Conservation (phyloP, 2,797 vertebrate genomes). For the Anniella stebbinsi region DNA sequence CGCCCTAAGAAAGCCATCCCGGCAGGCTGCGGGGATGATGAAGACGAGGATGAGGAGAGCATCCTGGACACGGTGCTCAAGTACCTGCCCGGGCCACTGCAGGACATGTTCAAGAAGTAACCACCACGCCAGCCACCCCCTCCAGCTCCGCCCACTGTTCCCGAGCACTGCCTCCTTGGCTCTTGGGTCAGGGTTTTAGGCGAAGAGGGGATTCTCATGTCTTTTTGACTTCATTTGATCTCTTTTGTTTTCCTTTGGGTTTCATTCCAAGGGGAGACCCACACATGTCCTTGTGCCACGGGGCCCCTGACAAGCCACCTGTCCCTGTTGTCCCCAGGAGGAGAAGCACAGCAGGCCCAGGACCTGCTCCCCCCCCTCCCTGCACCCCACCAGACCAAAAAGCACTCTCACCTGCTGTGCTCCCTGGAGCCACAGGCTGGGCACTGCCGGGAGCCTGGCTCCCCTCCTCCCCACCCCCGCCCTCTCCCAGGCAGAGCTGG, state of each 20-base stretch:
- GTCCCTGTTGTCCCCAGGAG: background rate
- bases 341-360: slow-evolving; percentile 20
- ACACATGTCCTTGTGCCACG: slow-evolving; percentile 53
- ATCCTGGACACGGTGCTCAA: slow-evolving; percentile 99
- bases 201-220: slow-evolving; percentile 38
- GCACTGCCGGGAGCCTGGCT: slow-evolving; percentile 59
- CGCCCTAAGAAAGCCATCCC: slow-evolving; percentile 98
- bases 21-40: slow-evolving; percentile 92
- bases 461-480: slow-evolving; percentile 43
- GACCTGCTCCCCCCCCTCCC: background rate
- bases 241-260: slow-evolving; percentile 33
- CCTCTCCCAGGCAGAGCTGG: background rate
- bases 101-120: slow-evolving; percentile 99
- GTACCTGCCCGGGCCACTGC: slow-evolving; percentile 95
- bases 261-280: slow-evolving; percentile 65
- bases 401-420: slow-evolving; percentile 45
- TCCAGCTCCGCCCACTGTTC: slow-evolving; percentile 42
- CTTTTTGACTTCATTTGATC: slow-evolving; percentile 17
- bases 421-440: slow-evolving; percentile 52
- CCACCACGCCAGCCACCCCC: slow-evolving; percentile 52
- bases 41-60: slow-evolving; percentile 97
- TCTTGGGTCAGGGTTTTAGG: slow-evolving; percentile 46
- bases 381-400: slow-evolving; percentile 48
- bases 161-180: slow-evolving; percentile 44
- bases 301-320: slow-evolving; percentile 54